Evolutionary conservation across 2,888 invertebrate species (phyloP), one percentile per base, ranked within the genome.

Genomic region (Axea sp.): DNA sequence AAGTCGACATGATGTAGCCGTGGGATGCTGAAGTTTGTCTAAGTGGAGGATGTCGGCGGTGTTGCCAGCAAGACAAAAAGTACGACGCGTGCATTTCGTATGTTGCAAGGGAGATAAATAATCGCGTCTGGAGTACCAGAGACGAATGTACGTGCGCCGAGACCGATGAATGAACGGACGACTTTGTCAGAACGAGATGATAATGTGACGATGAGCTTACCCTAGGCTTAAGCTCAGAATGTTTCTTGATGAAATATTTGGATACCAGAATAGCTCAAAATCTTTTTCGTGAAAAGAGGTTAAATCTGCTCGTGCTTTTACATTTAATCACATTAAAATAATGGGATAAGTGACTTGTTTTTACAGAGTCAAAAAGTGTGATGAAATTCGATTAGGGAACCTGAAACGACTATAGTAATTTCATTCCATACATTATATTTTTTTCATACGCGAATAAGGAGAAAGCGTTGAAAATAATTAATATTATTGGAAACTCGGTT

Each of bases 161-260:
- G 49, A 11, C 39, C 37, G 55, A 71, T 55, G 62, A 62, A 71
- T 49, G 62, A 55, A 62, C 39, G 55, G 31, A 47, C 62, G 15
- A 35, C 28, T 59, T 22, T 17, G 9, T 17, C 37, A 12, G 35
- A 9, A 6, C 9, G 7, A 12, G 19, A 39, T 39, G 45, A 62
- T 55, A 37, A 39, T 37, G 71, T 28, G 62, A 62, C 47, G 47
- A 39, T 35, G 62, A 33, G 55, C 39, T 55, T 45, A 39, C 8
- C 11, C 15, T 5, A 41, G 14, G 7, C 41, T 35, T 49, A 31
- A 49, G 37, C 33, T 2, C 7, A 17, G 19, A 28, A 37, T 69
- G 59, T 47, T 60, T 53, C 47, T 39, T 60, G 15, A 53, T 45
- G 30, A 60, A 60, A 60, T 60, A 60, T 60, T 69, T 60, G 53